phyloP scores from a whole-genome alignment of 2,888 invertebrate genomes.

The Pseudococcus viburni region DNA sequence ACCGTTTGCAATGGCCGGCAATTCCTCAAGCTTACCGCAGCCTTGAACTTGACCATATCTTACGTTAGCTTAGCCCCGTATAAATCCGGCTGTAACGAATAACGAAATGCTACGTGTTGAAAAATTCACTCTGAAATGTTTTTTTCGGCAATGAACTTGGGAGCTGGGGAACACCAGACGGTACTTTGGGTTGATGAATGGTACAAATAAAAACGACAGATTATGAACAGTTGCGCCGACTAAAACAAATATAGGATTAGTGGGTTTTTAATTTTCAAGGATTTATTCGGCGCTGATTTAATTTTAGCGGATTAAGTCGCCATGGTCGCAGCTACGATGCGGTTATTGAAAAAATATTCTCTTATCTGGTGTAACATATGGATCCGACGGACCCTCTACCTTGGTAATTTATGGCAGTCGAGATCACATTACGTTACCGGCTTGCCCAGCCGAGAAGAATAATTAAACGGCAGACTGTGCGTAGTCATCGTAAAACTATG shows the following conservation, averaged over 20 bases:
- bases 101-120: neutral
- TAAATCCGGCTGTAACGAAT: constrained; percentile 16
- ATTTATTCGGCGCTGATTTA: constrained; percentile 13
- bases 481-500: constrained; percentile 12
- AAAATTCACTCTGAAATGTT: neutral
- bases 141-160: constrained; percentile 23
- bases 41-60: constrained; percentile 19
- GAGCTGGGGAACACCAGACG: constrained; percentile 10
- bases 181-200: constrained; percentile 33
- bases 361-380: neutral
- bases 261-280: constrained; percentile 40
- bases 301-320: constrained; percentile 12
- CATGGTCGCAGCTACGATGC: neutral
- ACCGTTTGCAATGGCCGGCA: neutral
- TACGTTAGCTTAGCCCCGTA: neutral
- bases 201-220: constrained; percentile 38
- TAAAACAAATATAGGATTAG: constrained; percentile 38
- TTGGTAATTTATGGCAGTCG: constrained; percentile 6
- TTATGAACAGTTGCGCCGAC: constrained; percentile 21
- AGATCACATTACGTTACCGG: constrained; percentile 7
- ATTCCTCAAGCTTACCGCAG: neutral
- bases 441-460: neutral
- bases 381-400: constrained; percentile 8
- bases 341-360: neutral
- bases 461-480: constrained; percentile 21